phyloP scores from a whole-genome alignment of 2,797 vertebrate species.

The Channallabes apus region DNA sequence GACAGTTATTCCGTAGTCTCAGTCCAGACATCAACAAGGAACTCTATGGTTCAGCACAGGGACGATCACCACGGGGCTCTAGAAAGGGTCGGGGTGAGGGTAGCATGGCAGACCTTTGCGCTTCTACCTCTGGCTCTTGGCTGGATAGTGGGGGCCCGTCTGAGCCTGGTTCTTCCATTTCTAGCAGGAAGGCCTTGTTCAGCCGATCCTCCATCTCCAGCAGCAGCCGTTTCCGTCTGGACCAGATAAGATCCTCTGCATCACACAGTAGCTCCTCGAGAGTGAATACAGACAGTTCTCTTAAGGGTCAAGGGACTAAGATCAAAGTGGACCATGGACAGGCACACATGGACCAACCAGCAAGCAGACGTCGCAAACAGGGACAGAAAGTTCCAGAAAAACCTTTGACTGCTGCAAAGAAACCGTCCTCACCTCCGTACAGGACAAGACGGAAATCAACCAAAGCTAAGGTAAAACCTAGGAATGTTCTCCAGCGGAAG shows the following conservation, averaged over 20 bases:
- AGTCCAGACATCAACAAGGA: constrained; percentile 77
- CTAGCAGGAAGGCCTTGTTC: constrained; percentile 56
- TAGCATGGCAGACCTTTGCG: constrained; percentile 61
- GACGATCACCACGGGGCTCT: constrained; percentile 54
- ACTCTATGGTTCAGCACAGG: constrained; percentile 55
- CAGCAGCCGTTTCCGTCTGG: constrained; percentile 54
- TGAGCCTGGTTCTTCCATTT: constrained; percentile 58
- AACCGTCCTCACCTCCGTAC: constrained; percentile 49
- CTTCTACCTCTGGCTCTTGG: constrained; percentile 56
- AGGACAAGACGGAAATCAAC: constrained; percentile 49
- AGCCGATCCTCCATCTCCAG: constrained; percentile 59
- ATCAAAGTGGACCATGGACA: constrained; percentile 41
- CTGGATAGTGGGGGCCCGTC: constrained; percentile 56
- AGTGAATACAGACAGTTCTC: constrained; percentile 40
- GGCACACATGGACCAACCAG: constrained; percentile 37
- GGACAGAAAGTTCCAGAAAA: constrained; percentile 43
- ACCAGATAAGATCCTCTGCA: constrained; percentile 56
- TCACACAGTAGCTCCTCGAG: constrained; percentile 50
- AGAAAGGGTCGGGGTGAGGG: constrained; percentile 60
- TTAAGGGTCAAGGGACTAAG: constrained; percentile 33
- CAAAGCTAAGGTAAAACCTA: constrained; percentile 47
- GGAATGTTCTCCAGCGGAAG: constrained; percentile 49
- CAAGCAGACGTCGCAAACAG: constrained; percentile 43
- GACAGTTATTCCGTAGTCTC: constrained; percentile 81
- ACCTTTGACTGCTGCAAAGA: constrained; percentile 49